phyloP scores from a whole-genome alignment of 2,797 vertebrate species.

The Sandelia bainsii region DNA sequence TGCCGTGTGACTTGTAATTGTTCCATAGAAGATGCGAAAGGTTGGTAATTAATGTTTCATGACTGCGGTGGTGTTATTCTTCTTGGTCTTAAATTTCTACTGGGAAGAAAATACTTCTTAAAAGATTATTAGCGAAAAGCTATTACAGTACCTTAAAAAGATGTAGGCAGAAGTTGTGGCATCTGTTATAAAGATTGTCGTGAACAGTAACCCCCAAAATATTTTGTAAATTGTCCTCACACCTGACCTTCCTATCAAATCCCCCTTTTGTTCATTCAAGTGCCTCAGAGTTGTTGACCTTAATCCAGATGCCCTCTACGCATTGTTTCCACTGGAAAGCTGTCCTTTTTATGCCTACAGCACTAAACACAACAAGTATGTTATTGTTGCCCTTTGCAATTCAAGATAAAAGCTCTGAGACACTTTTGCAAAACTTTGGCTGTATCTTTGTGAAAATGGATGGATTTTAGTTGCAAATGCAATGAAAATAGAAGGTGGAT shows the following conservation, averaged over 20 bases:
- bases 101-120: constrained; percentile 8
- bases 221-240: constrained; percentile 23
- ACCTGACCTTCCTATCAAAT: constrained; percentile 56
- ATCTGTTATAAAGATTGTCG: constrained; percentile 1
- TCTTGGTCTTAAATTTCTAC: constrained; percentile 27
- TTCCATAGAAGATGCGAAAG: constrained; percentile 30
- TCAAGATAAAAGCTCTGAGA: constrained; percentile 28
- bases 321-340: constrained; percentile 66
- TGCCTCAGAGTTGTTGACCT: constrained; percentile 35
- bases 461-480: constrained; percentile 23
- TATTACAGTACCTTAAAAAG: not conserved
- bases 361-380: constrained; percentile 52
- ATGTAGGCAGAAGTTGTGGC: not conserved
- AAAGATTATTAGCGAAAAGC: not conserved
- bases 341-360: constrained; percentile 51
- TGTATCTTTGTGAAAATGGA: constrained; percentile 17
- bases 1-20: constrained; percentile 42
- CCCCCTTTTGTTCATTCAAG: constrained; percentile 55
- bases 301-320: constrained; percentile 51
- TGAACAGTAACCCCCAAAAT: constrained; percentile 29
- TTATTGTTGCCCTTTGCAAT: constrained; percentile 54
- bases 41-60: constrained; percentile 57
- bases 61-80: constrained; percentile 21
- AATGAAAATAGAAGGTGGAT: constrained; percentile 37
- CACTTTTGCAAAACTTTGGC: constrained; percentile 22